Conservation (phyloP, 2,113 vertebrate species). For the Brienomyrus longianalis region DNA sequence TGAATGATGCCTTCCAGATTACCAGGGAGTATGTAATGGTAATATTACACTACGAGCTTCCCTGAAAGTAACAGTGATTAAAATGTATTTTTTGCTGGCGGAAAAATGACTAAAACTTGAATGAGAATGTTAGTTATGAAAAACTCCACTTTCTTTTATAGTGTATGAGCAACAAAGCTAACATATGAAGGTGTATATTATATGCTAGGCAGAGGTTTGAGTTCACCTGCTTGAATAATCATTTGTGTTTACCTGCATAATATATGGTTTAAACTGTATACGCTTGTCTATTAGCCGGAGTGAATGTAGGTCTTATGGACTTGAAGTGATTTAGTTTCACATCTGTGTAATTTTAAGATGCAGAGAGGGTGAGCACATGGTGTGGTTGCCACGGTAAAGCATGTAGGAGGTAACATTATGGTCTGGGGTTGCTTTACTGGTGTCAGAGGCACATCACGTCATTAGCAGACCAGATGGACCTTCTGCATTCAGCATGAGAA, state of each 20-base stretch:
- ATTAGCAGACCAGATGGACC: neutral
- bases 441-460: neutral
- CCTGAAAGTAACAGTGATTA: neutral
- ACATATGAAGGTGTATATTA: neutral
- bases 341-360: neutral
- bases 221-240: neutral
- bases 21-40: neutral
- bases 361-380: neutral
- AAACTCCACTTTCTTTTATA: neutral
- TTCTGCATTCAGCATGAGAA: neutral
- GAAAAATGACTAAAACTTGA: neutral
- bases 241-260: neutral
- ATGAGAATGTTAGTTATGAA: neutral
- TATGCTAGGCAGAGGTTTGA: neutral
- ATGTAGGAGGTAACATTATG: neutral
- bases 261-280: neutral
- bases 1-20: constrained; percentile 3
- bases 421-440: neutral
- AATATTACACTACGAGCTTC: neutral
- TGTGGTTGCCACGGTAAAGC: neutral
- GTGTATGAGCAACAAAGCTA: neutral
- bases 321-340: neutral
- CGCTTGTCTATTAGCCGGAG: neutral
- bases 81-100: neutral
- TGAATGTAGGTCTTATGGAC: neutral